Evolutionary conservation across 2,888 invertebrate species (phyloP), one percentile per base, ranked within the genome.

Genomic region (Drosophila helvetica): DNA sequence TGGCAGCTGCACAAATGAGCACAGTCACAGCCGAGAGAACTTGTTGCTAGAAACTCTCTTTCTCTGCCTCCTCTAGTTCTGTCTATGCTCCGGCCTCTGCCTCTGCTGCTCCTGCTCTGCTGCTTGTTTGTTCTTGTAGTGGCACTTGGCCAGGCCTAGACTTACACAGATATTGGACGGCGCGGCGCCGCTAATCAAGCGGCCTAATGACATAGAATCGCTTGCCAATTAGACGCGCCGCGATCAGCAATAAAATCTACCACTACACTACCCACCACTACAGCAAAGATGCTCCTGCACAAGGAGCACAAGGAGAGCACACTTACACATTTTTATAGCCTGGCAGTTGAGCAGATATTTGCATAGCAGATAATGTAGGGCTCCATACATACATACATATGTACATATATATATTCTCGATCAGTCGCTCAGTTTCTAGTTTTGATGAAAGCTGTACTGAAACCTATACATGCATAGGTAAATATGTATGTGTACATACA

Each of bases 1-100:
- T 68, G 83, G 58, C 67, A 80, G 61, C 86, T 77, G 86, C 81
- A 69, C 75, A 80, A 86, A 84, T 86, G 77, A 86, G 87, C 75
- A 88, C 86, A 79, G 46, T 52, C 19, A 59, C 76, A 64, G 61
- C 42, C 12, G 42, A 22, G 10, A 33, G 18, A 42, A 38, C 38
- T 22, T 30, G 65, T 63, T 42, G 58, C 71, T 54, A 53, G 38
- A 57, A 54, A 58, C 71, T 77, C 71, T 72, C 45, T 51, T 50
- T 59, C 50, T 27, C 51, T 47, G 51, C 33, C 22, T 45, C 43
- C 12, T 46, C 19, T 60, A 43, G 33, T 43, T 30, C 45, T 30
- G 30, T 46, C 22, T 15, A 15, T 47, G 46, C 5, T 12, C 15
- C 33, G 18, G 51, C 4, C 22, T 46, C 38, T n/a, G 62, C n/a